phyloP scores from a whole-genome alignment of 1,140 invertebrate genomes.

The Zaprionus ornatus region DNA sequence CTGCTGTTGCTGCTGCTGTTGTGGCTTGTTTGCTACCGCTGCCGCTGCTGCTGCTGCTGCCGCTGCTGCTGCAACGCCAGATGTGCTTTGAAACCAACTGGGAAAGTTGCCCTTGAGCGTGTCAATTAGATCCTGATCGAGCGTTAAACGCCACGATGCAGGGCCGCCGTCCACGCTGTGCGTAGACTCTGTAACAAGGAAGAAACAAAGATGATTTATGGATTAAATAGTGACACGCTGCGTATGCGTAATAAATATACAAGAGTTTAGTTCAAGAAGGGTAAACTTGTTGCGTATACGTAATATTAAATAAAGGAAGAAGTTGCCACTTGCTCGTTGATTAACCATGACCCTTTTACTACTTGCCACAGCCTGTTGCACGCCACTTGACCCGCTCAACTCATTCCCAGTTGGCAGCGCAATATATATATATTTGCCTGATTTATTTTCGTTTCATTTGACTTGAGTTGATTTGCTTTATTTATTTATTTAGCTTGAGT shows the following conservation, averaged over 20 bases:
- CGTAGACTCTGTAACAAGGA: slow-evolving; percentile 89
- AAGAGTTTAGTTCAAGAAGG: background rate
- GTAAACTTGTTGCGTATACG: background rate
- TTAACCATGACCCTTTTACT: slow-evolving; percentile 5
- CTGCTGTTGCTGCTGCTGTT: slow-evolving; percentile 66
- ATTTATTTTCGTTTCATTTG: slow-evolving; percentile 35
- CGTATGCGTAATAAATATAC: slow-evolving; percentile 13
- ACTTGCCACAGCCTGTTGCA: slow-evolving; percentile 21
- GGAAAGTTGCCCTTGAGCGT: slow-evolving; percentile 95
- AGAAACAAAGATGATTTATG: slow-evolving; percentile 6
- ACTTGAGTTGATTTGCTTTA: slow-evolving; percentile 18
- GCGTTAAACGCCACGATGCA: slow-evolving; percentile 94
- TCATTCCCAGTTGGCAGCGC: slow-evolving; percentile 33
- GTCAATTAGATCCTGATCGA: slow-evolving; percentile 95
- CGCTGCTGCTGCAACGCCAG: slow-evolving; percentile 29
- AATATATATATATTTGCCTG: slow-evolving; percentile 23
- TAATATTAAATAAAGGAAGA: background rate
- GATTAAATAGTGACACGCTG: background rate
- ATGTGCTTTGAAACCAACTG: slow-evolving; percentile 91
- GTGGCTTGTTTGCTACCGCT: slow-evolving; percentile 51
- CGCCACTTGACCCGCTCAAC: slow-evolving; percentile 29
- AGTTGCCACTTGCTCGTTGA: background rate
- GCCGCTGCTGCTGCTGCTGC: slow-evolving; percentile 70
- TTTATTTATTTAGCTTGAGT: slow-evolving; percentile 44
- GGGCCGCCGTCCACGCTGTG: slow-evolving; percentile 91